phyloP scores from a whole-genome alignment of 2,888 invertebrate species.

The Julus scanicus region DNA sequence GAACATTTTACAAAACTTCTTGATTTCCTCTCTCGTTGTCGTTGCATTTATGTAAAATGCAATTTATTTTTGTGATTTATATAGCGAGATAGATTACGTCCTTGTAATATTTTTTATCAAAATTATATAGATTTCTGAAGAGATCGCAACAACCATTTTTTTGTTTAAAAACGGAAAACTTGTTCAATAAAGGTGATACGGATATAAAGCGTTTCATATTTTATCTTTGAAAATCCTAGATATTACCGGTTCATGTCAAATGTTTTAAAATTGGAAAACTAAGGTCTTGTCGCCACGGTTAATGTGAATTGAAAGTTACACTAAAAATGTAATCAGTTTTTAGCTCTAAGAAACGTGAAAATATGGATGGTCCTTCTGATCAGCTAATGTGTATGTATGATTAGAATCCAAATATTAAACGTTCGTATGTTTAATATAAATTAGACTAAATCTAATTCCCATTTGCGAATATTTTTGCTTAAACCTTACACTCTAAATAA shows the following conservation, averaged over 20 bases:
- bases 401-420: too few relatives aligned
- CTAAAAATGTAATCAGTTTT: too few relatives aligned
- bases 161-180: not conserved
- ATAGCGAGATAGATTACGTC: not conserved
- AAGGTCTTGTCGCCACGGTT: not conserved
- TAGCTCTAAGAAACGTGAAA: not conserved
- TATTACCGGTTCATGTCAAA: not conserved
- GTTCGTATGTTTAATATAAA: too few relatives aligned
- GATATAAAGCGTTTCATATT: not conserved
- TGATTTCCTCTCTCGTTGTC: not conserved
- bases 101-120: not conserved
- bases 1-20: not conserved
- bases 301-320: not conserved
- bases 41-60: not conserved
- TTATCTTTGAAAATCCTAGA: not conserved
- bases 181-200: not conserved
- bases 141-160: not conserved
- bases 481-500: too few relatives aligned
- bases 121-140: not conserved
- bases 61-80: not conserved
- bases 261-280: not conserved
- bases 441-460: too few relatives aligned
- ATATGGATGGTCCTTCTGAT: not conserved
- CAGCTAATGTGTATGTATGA: too few relatives aligned
- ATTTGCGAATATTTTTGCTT: too few relatives aligned